A percentile compares a stretch with the other conserved stretches of the same genome.
phyloP scores from a whole-genome alignment of 2,797 vertebrate genomes.

The Pelochelys cantorii region DNA sequence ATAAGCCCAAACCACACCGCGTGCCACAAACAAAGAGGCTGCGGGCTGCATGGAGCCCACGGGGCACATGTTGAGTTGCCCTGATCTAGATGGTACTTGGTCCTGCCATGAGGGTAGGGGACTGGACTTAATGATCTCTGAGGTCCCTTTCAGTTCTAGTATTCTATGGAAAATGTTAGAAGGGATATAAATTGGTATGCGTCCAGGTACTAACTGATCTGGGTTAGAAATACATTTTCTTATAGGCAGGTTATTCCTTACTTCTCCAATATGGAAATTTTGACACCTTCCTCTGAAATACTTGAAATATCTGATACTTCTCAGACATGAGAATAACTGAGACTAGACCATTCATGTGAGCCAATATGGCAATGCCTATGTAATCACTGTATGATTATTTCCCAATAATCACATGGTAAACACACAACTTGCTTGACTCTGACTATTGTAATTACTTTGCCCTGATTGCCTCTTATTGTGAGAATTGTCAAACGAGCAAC shows the following conservation, averaged over 20 bases:
- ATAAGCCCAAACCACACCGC: too few species aligned
- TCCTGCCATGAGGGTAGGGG: too few species aligned
- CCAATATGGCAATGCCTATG: accelerated
- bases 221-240: background rate
- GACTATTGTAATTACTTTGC: background rate
- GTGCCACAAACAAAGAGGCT: too few species aligned
- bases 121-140: too few species aligned
- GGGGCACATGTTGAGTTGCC: too few species aligned
- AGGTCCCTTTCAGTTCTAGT: too few species aligned
- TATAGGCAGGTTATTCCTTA: background rate
- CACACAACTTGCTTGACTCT: background rate
- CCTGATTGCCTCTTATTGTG: accelerated
- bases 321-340: background rate
- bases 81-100: too few species aligned
- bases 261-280: background rate
- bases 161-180: too few species aligned
- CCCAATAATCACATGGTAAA: background rate
- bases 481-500: accelerated
- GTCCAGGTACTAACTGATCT: background rate
- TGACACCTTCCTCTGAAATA: accelerated
- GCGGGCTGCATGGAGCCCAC: too few species aligned
- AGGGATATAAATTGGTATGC: too few species aligned
- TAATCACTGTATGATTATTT: accelerated
- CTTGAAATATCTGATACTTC: background rate
- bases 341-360: background rate